Base-by-base conservation (phyloP, 2,113 vertebrate species). In the Bombycilla garrulus region DNA sequence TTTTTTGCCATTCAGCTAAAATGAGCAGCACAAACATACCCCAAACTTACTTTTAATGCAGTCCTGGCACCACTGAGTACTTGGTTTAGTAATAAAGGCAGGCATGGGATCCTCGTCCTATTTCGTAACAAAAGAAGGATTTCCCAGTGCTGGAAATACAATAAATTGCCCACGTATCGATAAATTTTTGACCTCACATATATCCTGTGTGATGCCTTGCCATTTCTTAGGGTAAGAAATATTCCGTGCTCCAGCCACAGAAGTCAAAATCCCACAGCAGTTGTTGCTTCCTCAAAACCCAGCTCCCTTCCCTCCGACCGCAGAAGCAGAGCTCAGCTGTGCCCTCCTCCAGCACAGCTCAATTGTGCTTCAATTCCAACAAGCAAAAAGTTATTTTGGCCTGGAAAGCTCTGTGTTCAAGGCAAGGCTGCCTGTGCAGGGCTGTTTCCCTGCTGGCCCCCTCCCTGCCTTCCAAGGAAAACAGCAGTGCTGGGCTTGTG, bases 321-420 rank as follows among this genome's bases (percentile, higher is more conserved):
- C 76, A 25, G 31, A 16, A 53, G n/a, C 9, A 0, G 61, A 91
- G 62, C 77, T 86, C 66, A 35, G 81, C 89, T 38, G 36, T 89
- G 62, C 91, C 70, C 69, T 92, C 61, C 61, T 84, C 78, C 77
- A 69, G 51, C 86, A 78, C 53, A 53, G 66, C 84, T 57, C 40
- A 81, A 21, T 44, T 45, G 36, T 54, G 66, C 91, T 81, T 44
- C 16, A 85, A 29, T 62, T 79, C 71, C 18, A 40, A 9, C 70
- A 69, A 81, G 73, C 62, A 69, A 22, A 50, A 85, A n/a, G 77
- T 92, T 95, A 57, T 89, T 94, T 91, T 95, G 93, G 91, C 85
- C 67, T 17, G 45, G 58, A 62, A 69, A 86, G 50, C 66, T 91
- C 47, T 33, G 61, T 89, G 72, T 76, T 84, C 57, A 53, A 71